Evolutionary conservation across 2,113 vertebrate species (phyloP).

Genomic region (Nerophis ophidion): DNA sequence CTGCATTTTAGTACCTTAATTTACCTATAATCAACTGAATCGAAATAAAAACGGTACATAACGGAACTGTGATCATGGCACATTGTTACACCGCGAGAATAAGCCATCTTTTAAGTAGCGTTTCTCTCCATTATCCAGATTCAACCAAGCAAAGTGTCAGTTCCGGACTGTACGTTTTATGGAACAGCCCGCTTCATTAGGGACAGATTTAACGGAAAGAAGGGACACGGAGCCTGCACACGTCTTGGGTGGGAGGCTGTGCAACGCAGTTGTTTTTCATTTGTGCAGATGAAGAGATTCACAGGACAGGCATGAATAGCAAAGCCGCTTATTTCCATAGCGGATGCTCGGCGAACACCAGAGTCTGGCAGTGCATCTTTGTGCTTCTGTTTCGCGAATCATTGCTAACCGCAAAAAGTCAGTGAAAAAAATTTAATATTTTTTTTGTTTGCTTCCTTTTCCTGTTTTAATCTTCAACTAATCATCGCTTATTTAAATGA

Average conservation of each 20-base stretch:
- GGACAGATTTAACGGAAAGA: constrained; percentile 40
- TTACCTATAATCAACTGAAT: too few relatives aligned
- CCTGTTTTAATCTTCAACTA: neutral
- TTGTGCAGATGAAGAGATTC: constrained; percentile 38
- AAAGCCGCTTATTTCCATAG: constrained; percentile 19
- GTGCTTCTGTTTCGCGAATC: neutral
- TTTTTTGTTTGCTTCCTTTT: neutral
- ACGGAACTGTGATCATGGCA: too few relatives aligned
- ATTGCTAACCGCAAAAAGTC: neutral
- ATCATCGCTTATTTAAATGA: neutral
- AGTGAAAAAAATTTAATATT: neutral
- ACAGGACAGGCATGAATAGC: constrained; percentile 23
- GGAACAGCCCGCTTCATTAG: constrained; percentile 36
- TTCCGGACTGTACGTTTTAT: constrained; percentile 26
- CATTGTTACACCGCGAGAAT: too few relatives aligned
- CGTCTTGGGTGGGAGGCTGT: constrained; percentile 45
- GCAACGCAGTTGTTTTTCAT: constrained; percentile 46
- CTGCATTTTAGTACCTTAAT: too few relatives aligned
- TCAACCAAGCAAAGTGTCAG: constrained; percentile 31
- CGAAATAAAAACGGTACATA: too few relatives aligned
- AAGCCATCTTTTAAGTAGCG: neutral
- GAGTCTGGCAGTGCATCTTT: constrained; percentile 8
- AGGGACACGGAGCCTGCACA: constrained; percentile 20
- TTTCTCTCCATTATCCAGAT: neutral
- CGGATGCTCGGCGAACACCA: constrained; percentile 2